phyloP scores from a whole-genome alignment of 2,888 invertebrate species.

The Sarcophaga carnaria region DNA sequence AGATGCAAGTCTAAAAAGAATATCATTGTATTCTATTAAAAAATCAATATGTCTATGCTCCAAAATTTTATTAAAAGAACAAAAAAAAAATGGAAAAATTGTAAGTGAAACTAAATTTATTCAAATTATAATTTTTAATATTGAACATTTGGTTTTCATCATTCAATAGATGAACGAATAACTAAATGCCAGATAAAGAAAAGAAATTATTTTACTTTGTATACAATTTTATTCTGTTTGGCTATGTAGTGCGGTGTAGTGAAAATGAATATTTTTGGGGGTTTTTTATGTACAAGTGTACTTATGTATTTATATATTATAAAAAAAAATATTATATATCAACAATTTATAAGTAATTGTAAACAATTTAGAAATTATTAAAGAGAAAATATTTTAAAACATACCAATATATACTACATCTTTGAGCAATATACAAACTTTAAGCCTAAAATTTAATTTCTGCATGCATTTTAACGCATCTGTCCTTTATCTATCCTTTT shows the following conservation, averaged over 20 bases:
- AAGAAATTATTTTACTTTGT: constrained; percentile 3
- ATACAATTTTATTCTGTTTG: background rate
- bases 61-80: background rate
- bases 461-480: too few relatives aligned
- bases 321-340: background rate
- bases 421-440: background rate
- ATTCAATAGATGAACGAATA: constrained; percentile 26
- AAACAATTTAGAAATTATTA: constrained; percentile 8
- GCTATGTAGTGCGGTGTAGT: background rate
- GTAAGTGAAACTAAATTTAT: constrained; percentile 25
- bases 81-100: background rate
- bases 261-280: background rate
- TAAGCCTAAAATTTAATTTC: background rate
- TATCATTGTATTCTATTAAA: background rate
- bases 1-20: constrained; percentile 39
- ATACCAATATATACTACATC: background rate
- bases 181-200: background rate
- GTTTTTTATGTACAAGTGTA: background rate
- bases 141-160: constrained; percentile 55
- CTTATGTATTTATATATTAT: background rate
- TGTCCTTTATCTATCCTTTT: too few relatives aligned
- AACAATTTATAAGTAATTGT: background rate
- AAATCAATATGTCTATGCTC: background rate
- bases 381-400: background rate
- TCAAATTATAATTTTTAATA: constrained; percentile 39